Conservation (phyloP, 2,888 invertebrate species). For the Conchocele bisecta region DNA sequence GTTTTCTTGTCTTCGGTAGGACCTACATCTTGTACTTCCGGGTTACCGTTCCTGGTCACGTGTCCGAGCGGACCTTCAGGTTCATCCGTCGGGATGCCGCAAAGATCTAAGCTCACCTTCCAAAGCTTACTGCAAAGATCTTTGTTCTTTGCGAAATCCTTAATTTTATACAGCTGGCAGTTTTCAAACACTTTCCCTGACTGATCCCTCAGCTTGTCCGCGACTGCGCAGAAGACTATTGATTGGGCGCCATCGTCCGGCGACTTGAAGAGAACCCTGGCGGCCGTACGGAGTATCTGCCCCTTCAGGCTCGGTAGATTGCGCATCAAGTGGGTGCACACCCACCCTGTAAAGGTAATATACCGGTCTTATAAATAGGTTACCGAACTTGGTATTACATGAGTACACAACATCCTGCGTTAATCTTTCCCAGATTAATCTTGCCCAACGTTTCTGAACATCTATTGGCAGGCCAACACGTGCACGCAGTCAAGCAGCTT, state of each 20-base stretch:
- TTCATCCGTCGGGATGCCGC: conserved; percentile 65
- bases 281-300: conserved; percentile 65
- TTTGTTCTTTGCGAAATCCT: conserved; percentile 60
- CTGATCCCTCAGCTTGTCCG: conserved; percentile 68
- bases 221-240: conserved; percentile 75
- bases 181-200: conserved; percentile 73
- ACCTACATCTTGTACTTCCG: conserved; percentile 12
- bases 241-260: conserved; percentile 78
- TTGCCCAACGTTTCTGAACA: too few relatives aligned
- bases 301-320: conserved; percentile 75
- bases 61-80: conserved; percentile 4
- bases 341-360: conserved; percentile 69
- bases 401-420: too few relatives aligned
- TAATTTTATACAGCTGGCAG: conserved; percentile 60
- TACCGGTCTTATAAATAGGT: too few relatives aligned
- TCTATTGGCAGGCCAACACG: too few relatives aligned
- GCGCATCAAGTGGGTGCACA: conserved; percentile 71
- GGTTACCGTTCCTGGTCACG: background rate
- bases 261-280: conserved; percentile 74
- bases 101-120: conserved; percentile 70
- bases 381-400: too few relatives aligned
- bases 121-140: conserved; percentile 67
- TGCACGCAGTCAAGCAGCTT: too few relatives aligned
- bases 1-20: conserved; percentile 4
- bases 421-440: too few relatives aligned